Evolutionary conservation across 2,888 invertebrate species (phyloP).

Genomic region (Shargacucullia verbasci): DNA sequence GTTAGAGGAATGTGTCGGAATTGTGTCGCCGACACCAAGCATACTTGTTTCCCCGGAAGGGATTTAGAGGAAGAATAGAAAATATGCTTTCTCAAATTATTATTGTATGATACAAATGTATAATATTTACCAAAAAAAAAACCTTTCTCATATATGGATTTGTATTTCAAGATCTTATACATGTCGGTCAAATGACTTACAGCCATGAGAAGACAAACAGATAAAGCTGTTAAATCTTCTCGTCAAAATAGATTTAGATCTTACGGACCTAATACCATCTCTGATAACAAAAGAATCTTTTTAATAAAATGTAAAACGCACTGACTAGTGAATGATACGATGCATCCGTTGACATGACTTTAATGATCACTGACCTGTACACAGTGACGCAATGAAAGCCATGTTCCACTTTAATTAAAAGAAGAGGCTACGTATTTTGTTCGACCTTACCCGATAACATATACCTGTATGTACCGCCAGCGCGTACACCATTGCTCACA

Average conservation of each 20-base stretch:
- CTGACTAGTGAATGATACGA: background rate
- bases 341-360: slow-evolving; percentile 9
- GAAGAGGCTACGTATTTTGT: slow-evolving; percentile 1
- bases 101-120: no score
- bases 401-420: slow-evolving; percentile 19
- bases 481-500: background rate
- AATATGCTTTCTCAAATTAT: no score
- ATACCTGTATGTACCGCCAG: background rate
- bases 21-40: slow-evolving; percentile 1
- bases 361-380: slow-evolving; percentile 19
- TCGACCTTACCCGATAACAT: background rate
- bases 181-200: no score
- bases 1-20: background rate
- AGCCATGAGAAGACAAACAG: no score
- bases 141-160: no score
- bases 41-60: background rate
- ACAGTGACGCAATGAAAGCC: background rate
- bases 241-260: no score
- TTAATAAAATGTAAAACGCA: no score
- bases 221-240: no score
- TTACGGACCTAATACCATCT: no score
- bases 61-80: background rate
- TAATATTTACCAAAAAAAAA: no score
- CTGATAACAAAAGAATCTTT: no score
- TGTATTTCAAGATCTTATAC: no score